Percentiles rank a stretch among this genome's conserved stretches.
phyloP scores from a whole-genome alignment of 2,797 vertebrate genomes.

The Amphiprion clarkii region DNA sequence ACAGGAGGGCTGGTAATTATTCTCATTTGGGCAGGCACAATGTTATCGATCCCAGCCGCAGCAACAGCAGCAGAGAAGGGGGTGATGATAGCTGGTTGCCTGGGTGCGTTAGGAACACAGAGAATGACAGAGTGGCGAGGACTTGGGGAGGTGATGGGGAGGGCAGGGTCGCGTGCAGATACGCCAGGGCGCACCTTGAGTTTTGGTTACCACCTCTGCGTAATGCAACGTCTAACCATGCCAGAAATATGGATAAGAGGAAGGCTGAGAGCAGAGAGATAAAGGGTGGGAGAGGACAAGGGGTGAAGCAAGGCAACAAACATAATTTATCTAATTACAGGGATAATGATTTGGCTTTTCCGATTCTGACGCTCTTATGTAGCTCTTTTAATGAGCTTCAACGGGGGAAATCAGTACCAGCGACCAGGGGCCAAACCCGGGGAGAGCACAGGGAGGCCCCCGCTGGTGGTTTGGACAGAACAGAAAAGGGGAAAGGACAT shows the following conservation, averaged over 20 bases:
- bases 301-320: conserved; percentile 57
- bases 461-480: conserved; percentile 45
- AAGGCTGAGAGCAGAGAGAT: conserved; percentile 16
- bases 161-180: conserved; percentile 37
- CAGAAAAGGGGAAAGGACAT: conserved; percentile 60
- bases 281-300: conserved; percentile 33
- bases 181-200: conserved; percentile 27
- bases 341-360: conserved; percentile 72
- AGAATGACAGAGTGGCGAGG: conserved; percentile 22
- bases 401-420: conserved; percentile 55
- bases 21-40: conserved; percentile 72
- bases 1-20: conserved; percentile 68
- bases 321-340: conserved; percentile 75
- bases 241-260: conserved; percentile 27
- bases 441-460: conserved; percentile 45
- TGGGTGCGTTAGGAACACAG: conserved; percentile 42
- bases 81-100: conserved; percentile 68
- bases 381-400: conserved; percentile 53
- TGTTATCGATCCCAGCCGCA: conserved; percentile 78
- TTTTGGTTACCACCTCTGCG: conserved; percentile 23
- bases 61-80: conserved; percentile 54
- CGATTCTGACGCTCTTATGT: conserved; percentile 33
- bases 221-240: conserved; percentile 10
- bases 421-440: conserved; percentile 42
- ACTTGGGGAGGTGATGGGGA: conserved; percentile 25